phyloP scores from a whole-genome alignment of 2,797 vertebrate species.

The Tachyglossus aculeatus region DNA sequence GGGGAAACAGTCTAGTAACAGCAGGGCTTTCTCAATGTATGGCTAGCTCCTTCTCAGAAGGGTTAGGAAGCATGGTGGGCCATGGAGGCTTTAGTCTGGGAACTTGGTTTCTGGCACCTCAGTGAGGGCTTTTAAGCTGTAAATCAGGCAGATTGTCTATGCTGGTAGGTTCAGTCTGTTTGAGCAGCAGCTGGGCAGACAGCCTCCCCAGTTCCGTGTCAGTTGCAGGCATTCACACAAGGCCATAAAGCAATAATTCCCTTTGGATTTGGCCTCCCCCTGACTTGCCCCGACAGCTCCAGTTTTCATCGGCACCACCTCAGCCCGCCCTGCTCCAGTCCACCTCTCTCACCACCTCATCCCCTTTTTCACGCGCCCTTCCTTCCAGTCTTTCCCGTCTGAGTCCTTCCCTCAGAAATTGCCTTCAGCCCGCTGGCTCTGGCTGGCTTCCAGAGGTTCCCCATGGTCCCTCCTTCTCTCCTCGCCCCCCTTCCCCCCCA shows the following conservation, averaged over 20 bases:
- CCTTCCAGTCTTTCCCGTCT: background rate
- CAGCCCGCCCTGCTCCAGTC: background rate
- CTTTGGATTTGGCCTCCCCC: constrained; percentile 47
- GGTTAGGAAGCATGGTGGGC: constrained; percentile 25
- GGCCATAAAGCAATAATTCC: constrained; percentile 58
- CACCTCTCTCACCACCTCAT: background rate
- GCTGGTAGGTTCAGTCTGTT: constrained; percentile 12
- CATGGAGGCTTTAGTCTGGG: constrained; percentile 55
- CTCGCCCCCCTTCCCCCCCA: too few relatives aligned
- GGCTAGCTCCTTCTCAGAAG: constrained; percentile 50
- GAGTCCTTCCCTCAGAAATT: background rate
- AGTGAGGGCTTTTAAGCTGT: constrained; percentile 52
- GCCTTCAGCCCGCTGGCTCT: too few relatives aligned
- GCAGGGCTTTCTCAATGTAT: constrained; percentile 39
- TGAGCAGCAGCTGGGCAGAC: constrained; percentile 32
- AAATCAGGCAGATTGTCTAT: constrained; percentile 48
- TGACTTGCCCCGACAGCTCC: background rate
- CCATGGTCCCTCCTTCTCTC: background rate
- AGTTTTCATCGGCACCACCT: background rate
- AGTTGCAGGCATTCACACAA: constrained; percentile 47
- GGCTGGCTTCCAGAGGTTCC: background rate
- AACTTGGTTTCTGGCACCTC: constrained; percentile 52
- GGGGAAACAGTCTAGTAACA: constrained; percentile 36
- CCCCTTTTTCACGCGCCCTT: background rate
- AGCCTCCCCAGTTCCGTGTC: constrained; percentile 54